Base-by-base conservation (phyloP, 1,140 invertebrate genomes). In the Drosophila prosaltans region DNA sequence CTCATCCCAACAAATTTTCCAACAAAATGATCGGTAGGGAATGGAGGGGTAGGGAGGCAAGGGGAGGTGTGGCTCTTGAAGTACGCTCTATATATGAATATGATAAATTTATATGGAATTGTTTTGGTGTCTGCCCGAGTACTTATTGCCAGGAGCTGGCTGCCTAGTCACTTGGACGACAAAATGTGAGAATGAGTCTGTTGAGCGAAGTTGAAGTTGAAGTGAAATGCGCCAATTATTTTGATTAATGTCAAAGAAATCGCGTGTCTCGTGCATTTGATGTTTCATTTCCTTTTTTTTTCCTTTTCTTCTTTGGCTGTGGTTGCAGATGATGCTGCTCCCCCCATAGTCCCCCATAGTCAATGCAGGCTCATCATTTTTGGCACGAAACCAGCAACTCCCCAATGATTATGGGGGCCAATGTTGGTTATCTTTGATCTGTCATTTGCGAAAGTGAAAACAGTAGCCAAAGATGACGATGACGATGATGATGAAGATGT, bases 221-320 rank as follows among this genome's bases (percentile, higher is more conserved):
- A 88, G 80, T 82, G 79, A 84, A 84, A 88, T 88, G 83, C 83
- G 83, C 83, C 83, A 88, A 88, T 88, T 89, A 89, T 89, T 89
- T 89, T 89, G 84, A 89, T 89, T 89, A 89, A 89, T 89, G 84
- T 89, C 84, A 89, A 89, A 89, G 80, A 90, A 89, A 89, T 89
- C 78, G 85, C 84, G 78, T 89, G 85, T 89, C 78, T 80, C 62
- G 84, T 54, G 78, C 65, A 89, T 89, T 89, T 89, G 78, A 84
- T 81, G 84, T 89, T 84, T 66, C 66, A 71, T 65, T 43, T 68
- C 64, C n/a, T 51, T 45, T 55, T 57, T 58, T 65, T 65, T 10
- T 9, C 9, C 16, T 28, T 3, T 24, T 55, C 32, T 36, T 36
- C 32, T 36, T 36, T 36, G 32, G 32, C 2, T 36, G 32, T 36